A percentile compares a stretch with the other conserved stretches of the same genome.
Conservation (phyloP, 1,140 invertebrate genomes). For the Phymastichus coffea region DNA sequence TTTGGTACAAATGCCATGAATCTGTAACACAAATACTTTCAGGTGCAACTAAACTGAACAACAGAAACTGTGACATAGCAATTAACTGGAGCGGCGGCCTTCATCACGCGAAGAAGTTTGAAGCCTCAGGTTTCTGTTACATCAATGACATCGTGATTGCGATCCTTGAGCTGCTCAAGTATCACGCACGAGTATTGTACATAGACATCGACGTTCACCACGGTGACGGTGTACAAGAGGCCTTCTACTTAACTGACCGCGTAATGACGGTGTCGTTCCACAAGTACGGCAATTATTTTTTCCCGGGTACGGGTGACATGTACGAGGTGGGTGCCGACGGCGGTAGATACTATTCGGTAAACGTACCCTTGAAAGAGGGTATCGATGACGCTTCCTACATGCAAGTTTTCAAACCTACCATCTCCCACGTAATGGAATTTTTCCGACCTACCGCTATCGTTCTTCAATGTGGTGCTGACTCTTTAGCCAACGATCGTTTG, state of each 20-base stretch:
- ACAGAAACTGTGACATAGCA: conserved; percentile 93
- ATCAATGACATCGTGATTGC: conserved; percentile 99
- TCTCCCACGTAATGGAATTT: conserved; percentile 93
- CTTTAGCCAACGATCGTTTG: conserved; percentile 89
- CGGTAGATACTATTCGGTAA: conserved; percentile 93
- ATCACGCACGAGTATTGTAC: conserved; percentile 93
- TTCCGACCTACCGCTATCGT: conserved; percentile 97
- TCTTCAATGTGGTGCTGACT: conserved; percentile 97
- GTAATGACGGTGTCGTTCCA: conserved; percentile 99
- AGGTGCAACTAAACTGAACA: conserved; percentile 90
- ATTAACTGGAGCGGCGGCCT: conserved; percentile 99
- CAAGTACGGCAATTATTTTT: conserved; percentile 98
- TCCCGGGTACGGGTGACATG: conserved; percentile 98
- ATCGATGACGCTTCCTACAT: conserved; percentile 94
- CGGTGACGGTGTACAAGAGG: conserved; percentile 98
- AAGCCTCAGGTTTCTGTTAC: conserved; percentile 97
- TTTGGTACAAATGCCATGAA: too few relatives aligned
- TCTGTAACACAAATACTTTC: too few relatives aligned
- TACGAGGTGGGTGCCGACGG: conserved; percentile 93
- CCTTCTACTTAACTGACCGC: conserved; percentile 96
- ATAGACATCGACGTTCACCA: conserved; percentile 99
- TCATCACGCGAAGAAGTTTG: conserved; percentile 99
- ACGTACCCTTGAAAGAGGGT: conserved; percentile 95
- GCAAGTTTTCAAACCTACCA: conserved; percentile 92
- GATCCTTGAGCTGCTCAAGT: conserved; percentile 94